Base-by-base conservation (phyloP, 2,113 vertebrate species). In the Hemichromis elongatus region DNA sequence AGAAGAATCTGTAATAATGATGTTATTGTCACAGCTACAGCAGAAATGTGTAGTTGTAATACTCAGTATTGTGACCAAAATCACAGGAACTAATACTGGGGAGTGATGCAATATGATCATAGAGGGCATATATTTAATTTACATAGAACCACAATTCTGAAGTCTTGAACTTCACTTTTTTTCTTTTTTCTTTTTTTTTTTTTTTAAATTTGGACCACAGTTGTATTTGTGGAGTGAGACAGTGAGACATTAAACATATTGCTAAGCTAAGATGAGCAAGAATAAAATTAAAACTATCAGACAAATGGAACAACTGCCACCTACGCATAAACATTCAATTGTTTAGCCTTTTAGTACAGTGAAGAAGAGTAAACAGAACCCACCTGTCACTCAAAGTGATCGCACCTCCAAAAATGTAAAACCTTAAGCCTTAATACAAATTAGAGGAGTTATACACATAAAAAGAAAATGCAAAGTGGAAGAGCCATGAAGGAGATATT, bases 381-480 rank as follows among this genome's bases (percentile, higher is more conserved):
- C 9, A 21, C n/a, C n/a, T 68, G 37, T 68, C 63, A 68, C 12
- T 68, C 37, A 0, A 68, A 40, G 24, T 68, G 63, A 40, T 68
- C 63, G 24, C 63, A 24, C 0, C 11, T 21, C 0, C 21, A 40
- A 24, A 0, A 68, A 68, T 68, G 0, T 35, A 24, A 42, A 68
- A 42, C 63, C 24, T 40, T 68, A 68, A 40, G 2, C 7, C 35
- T 68, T 68, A 68, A 0, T 68, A 14, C 37, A 45, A 70, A 45
- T 70, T 18, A 45, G 37, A 42, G 0, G 1, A 9, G 13, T 26
- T 45, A 70, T 70, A 68, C 13, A 16, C 37, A 16, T 42, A 42
- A 42, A 68, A 68, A 42, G n/a, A 68, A 68, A 14, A 14, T 3
- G 1, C n/a, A 42, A 68, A 42, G 12, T 68, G 42, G n/a, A 42